Percentiles rank a stretch among this genome's conserved stretches.
These are phyloP conservation scores for Isotomurus palustris DNA, from an alignment of 2,888 invertebrate genomes.

Conservation along the genomic window DNA sequence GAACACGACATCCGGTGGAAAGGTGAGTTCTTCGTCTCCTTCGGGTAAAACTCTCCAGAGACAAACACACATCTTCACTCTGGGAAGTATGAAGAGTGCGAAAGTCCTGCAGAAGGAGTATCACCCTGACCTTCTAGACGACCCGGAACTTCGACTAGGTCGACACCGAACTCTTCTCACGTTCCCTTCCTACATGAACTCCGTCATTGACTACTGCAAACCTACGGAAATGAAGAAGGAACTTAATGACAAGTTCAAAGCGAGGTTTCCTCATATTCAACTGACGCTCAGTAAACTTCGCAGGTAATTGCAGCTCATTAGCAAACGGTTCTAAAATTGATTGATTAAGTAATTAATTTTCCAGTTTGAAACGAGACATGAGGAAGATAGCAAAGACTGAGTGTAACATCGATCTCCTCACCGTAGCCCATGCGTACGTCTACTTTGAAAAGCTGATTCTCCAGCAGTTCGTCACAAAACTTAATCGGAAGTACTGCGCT, in stretches of 20 bases:
- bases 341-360: slow-evolving; percentile 1
- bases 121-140: slow-evolving; percentile 83
- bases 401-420: slow-evolving; percentile 74
- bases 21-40: too few species aligned
- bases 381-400: slow-evolving; percentile 82
- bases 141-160: slow-evolving; percentile 57
- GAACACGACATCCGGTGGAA: too few species aligned
- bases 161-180: slow-evolving; percentile 62
- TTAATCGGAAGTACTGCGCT: slow-evolving; percentile 90
- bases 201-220: slow-evolving; percentile 92
- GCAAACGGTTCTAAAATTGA: background rate
- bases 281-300: slow-evolving; percentile 91
- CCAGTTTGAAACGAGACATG: slow-evolving; percentile 92
- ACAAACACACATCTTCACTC: too few species aligned
- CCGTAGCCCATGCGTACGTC: slow-evolving; percentile 95
- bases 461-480: slow-evolving; percentile 86
- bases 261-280: slow-evolving; percentile 91
- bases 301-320: slow-evolving; percentile 61
- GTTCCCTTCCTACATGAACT: slow-evolving; percentile 61
- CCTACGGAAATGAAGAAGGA: slow-evolving; percentile 95
- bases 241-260: slow-evolving; percentile 91
- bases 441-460: slow-evolving; percentile 95
- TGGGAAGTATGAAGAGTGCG: too few species aligned
- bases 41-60: too few species aligned
- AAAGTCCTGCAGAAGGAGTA: too few species aligned